Evolutionary conservation across 2,797 vertebrate species (phyloP), one percentile per base, ranked within the genome.

Genomic region (Acrocephalus scirpaceus): DNA sequence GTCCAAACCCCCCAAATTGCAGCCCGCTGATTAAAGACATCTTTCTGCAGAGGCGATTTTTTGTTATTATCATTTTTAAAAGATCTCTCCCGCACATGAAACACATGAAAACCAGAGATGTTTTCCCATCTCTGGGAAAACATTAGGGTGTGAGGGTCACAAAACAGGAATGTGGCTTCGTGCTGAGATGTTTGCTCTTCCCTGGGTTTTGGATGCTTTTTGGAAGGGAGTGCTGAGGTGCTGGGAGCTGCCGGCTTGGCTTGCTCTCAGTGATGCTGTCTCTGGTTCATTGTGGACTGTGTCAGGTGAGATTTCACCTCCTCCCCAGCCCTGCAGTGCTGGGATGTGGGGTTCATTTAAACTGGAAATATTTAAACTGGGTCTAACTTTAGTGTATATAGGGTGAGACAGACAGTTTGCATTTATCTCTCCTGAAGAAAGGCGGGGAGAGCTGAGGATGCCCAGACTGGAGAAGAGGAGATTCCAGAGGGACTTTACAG

Each of bases 261-360:
- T 42, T 57, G 45, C 11, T 2, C 32, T 70, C 34, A 1, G 40
- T 17, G 74, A 10, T 79, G 67, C 12, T 92, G 38, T 16, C 64
- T 48, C 51, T 21, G 54, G 38, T 15, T 58, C 29, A 0, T 5
- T 26, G 3, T 22, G 53, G 48, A 7, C n/a, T 1, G 0, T 0
- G 3, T 7, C 71, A 84, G 66, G 20, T 20, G 75, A 76, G 20
- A 2, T 66, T 64, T 58, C 38, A 44, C 16, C 22, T 11, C n/a
- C 17, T 38, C 32, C 45, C 6, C 12, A 14, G 6, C 3, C 4
- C 17, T 44, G 44, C 34, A 34, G 32, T 5, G 9, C 66, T 51
- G 34, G 20, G 14, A 9, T 16, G 29, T 6, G 27, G 51, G 17
- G 9, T 22, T 77, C 47, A 4, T 48, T 71, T 22, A n/a, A 57